These are phyloP conservation scores for Pempheris klunzingeri DNA, from an alignment of 2,797 vertebrate species.

Conservation along the genomic window DNA sequence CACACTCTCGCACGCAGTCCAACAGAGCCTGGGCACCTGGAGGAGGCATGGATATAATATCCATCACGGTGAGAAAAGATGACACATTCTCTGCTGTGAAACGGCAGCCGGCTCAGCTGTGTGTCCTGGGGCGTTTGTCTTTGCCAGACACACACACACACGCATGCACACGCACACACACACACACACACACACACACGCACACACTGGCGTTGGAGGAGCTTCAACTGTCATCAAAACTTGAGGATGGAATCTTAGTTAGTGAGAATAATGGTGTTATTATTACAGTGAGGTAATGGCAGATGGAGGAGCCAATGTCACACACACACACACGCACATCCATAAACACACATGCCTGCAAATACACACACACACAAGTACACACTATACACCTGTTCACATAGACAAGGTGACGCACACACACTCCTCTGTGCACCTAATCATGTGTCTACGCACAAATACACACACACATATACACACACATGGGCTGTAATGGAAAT, in stretches of 20 bases:
- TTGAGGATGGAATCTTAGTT: constrained; percentile 68
- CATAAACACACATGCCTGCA: neutral
- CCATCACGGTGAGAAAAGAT: constrained; percentile 58
- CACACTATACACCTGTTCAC: constrained; percentile 38
- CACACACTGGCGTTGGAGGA: constrained; percentile 46
- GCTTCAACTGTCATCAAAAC: constrained; percentile 64
- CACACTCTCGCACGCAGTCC: constrained; percentile 19
- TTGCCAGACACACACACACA: constrained; percentile 47
- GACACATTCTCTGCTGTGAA: constrained; percentile 65
- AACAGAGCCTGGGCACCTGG: constrained; percentile 53
- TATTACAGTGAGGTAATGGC: constrained; percentile 79
- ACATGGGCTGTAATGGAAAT: constrained; percentile 58
- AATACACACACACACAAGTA: constrained; percentile 2
- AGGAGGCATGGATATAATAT: constrained; percentile 57
- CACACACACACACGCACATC: constrained; percentile 24
- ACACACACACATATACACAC: constrained; percentile 5
- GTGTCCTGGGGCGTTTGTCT: constrained; percentile 54
- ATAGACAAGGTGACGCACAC: neutral
- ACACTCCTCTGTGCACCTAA: neutral
- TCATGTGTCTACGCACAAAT: neutral
- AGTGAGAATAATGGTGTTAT: constrained; percentile 71
- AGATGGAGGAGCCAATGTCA: constrained; percentile 58
- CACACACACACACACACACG: constrained; percentile 23
- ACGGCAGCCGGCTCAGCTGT: constrained; percentile 62
- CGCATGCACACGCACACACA: constrained; percentile 23